Percentiles rank a stretch among this genome's conserved stretches.
Evolutionary conservation across 1,140 invertebrate genomes (phyloP).

Genomic region (Rhynchophorus ferrugineus): DNA sequence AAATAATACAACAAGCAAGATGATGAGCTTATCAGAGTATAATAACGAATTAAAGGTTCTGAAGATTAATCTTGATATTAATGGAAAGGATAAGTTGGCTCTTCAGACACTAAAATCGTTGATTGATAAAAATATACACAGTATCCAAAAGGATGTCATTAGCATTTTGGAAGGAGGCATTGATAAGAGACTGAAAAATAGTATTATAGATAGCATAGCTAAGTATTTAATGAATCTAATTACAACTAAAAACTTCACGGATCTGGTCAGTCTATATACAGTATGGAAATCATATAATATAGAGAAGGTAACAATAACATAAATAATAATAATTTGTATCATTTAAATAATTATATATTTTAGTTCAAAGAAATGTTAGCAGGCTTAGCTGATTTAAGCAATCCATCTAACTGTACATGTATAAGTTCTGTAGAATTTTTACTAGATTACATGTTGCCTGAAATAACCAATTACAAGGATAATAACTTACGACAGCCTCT

Average conservation of each 20-base stretch:
- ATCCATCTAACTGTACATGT: not conserved
- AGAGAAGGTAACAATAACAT: not conserved
- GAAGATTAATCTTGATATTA: not conserved
- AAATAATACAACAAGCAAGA: too few species aligned
- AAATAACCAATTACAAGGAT: not conserved
- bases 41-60: not conserved
- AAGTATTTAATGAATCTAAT: conserved; percentile 2
- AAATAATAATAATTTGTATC: not conserved
- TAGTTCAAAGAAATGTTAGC: not conserved
- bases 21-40: not conserved
- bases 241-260: conserved; percentile 1
- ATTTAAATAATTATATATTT: not conserved
- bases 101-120: not conserved
- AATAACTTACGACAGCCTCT: not conserved
- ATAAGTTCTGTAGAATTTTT: not conserved
- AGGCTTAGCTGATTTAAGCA: not conserved
- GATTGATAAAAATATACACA: conserved; percentile 9
- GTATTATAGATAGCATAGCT: conserved; percentile 2
- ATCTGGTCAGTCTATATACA: not conserved
- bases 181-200: conserved; percentile 1
- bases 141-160: conserved; percentile 6
- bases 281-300: conserved; percentile 1
- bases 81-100: not conserved
- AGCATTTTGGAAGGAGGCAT: conserved; percentile 2
- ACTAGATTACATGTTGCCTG: not conserved